These are phyloP conservation scores for Tragelaphus scriptus DNA, from an alignment of 2,113 vertebrate genomes.

Conservation along the genomic window DNA sequence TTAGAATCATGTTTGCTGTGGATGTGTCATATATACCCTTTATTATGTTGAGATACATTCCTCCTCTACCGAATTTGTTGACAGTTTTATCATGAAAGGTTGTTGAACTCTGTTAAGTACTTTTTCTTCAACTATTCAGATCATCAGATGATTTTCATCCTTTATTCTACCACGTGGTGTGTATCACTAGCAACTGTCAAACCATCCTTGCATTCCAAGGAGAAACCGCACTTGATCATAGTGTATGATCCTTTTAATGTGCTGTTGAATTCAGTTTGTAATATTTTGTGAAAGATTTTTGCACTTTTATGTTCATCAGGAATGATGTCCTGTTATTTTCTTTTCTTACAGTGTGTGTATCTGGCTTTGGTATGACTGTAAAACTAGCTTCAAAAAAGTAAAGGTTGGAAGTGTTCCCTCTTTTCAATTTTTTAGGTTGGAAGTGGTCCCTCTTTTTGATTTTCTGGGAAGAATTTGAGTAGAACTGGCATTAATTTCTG, in stretches of 20 bases:
- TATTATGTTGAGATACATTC: not conserved
- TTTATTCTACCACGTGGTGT: not conserved
- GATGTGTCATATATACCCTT: not conserved
- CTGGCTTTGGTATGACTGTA: not conserved
- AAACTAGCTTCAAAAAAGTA: not conserved
- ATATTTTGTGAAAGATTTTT: not conserved
- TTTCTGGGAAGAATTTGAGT: not conserved
- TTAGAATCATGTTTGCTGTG: not conserved
- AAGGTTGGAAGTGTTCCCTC: not conserved
- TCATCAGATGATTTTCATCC: not conserved
- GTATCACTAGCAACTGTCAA: not conserved
- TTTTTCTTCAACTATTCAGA: not conserved
- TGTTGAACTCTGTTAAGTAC: not conserved
- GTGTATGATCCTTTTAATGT: not conserved
- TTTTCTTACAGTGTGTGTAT: not conserved
- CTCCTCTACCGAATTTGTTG: not conserved
- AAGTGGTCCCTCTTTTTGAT: not conserved
- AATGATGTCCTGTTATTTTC: not conserved
- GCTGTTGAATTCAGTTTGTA: not conserved
- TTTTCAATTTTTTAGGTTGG: not conserved
- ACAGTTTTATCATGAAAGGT: not conserved
- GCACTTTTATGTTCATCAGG: not conserved
- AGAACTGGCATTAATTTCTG: not conserved
- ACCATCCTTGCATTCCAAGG: not conserved
- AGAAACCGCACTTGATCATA: not conserved